Conservation (phyloP, 35 echinoderm and acorn worm species). For the Amphiura filiformis region DNA sequence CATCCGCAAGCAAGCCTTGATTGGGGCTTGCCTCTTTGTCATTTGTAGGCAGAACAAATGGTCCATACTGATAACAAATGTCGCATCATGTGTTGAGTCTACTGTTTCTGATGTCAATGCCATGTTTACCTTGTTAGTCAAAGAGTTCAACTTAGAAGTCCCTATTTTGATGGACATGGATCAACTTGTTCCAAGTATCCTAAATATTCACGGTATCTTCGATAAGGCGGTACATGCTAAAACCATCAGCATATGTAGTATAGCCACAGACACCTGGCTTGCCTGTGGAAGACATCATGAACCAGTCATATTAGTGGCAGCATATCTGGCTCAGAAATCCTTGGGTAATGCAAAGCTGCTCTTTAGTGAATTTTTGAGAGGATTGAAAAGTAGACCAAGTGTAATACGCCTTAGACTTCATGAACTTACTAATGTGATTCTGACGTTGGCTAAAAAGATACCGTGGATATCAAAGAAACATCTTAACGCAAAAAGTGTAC, state of each 20-base stretch:
- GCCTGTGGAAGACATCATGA: constrained; percentile 16
- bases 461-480: background rate
- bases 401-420: background rate
- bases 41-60: constrained; percentile 5
- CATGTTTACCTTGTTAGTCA: background rate
- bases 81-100: background rate
- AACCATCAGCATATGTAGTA: background rate
- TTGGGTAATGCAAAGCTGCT: background rate
- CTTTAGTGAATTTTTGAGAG: too few relatives aligned
- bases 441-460: background rate
- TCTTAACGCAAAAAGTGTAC: background rate
- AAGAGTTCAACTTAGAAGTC: background rate
- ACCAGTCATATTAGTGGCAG: constrained; percentile 3
- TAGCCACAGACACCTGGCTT: constrained; percentile 24
- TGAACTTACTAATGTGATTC: background rate
- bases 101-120: background rate
- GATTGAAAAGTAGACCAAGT: too few relatives aligned
- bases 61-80: background rate
- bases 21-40: constrained; percentile 10
- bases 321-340: constrained; percentile 4
- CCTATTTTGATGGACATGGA: background rate
- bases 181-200: background rate
- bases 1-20: constrained; percentile 2
- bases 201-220: background rate
- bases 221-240: background rate